Base-by-base conservation (phyloP, 2,113 vertebrate species). In the Nibea albiflora region DNA sequence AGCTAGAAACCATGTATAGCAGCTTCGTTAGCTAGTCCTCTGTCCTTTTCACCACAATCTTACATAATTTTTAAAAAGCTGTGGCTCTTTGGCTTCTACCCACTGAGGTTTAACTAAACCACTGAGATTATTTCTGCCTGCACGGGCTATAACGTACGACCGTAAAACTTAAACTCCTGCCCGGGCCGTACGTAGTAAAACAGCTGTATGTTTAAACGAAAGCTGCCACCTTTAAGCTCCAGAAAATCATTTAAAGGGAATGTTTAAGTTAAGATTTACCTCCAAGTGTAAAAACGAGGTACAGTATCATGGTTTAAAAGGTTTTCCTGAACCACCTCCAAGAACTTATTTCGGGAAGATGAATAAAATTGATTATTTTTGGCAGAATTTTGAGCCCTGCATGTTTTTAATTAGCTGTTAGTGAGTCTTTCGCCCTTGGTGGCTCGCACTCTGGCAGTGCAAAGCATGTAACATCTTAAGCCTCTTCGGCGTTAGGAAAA, bases 391-490 rank as follows among this genome's bases (percentile, higher is more conserved):
- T 11, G 31, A 83, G 28, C 50, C 20, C 3, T 49, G 87, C 4
- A 11, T 91, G 83, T 86, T 85, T 85, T 74, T 86, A 89, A 89
- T 91, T 89, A 83, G 56, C 54, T 53, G 31, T 54, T 28, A 66
- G 64, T 71, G 65, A 89, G 74, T 49, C n/a, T 63, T 78, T 76
- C 72, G 15, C 54, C 58, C 52, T 28, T 4, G 63, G 72, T 84
- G 49, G 58, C 62, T 77, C 12, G 14, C 35, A 42, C 58, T 71
- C 54, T 76, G 74, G 54, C 78, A 65, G 58, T 68, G 63, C 26
- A 4, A 52, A 31, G 57, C 12, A 1, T 56, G 44, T 26, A 80
- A 80, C 82, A 53, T 78, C 58, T 84, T 60, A 54, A 80, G 60
- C 56, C 53, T 73, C 64, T 60, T 56, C 35, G 2, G 49, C 24